phyloP scores from a whole-genome alignment of 2,888 invertebrate genomes.

The Lasioglossum lativentre region DNA sequence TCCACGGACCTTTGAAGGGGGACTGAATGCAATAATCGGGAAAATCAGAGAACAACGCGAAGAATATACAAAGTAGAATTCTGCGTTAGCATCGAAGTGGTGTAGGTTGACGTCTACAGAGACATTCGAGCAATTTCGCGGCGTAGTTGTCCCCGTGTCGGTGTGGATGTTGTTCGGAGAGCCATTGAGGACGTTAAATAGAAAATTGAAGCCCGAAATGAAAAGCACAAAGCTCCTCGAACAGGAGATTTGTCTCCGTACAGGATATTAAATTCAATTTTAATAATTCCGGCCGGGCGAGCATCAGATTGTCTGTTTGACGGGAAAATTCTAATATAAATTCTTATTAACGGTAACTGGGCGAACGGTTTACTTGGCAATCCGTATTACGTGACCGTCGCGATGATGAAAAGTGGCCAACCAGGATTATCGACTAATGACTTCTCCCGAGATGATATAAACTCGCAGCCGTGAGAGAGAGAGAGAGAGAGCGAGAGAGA shows the following conservation, averaged over 20 bases:
- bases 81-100: not conserved
- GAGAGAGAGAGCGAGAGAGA: not conserved
- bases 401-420: constrained; percentile 13
- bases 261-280: constrained; percentile 18
- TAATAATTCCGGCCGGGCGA: not conserved
- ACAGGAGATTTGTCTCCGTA: not conserved
- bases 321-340: constrained; percentile 23
- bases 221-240: not conserved
- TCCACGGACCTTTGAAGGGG: not conserved
- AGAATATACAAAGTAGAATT: not conserved
- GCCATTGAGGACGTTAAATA: not conserved
- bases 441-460: not conserved
- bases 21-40: not conserved
- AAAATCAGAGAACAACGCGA: not conserved
- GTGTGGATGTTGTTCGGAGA: not conserved
- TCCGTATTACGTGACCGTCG: not conserved
- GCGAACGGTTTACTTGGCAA: not conserved
- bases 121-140: not conserved
- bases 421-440: constrained; percentile 22
- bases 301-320: not conserved
- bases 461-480: not conserved
- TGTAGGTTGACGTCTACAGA: not conserved
- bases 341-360: constrained; percentile 19
- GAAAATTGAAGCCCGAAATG: not conserved
- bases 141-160: not conserved